A percentile compares a stretch with the other conserved stretches of the same genome.
phyloP scores from a whole-genome alignment of 2,888 invertebrate species.

The Nephrotoma appendiculata region DNA sequence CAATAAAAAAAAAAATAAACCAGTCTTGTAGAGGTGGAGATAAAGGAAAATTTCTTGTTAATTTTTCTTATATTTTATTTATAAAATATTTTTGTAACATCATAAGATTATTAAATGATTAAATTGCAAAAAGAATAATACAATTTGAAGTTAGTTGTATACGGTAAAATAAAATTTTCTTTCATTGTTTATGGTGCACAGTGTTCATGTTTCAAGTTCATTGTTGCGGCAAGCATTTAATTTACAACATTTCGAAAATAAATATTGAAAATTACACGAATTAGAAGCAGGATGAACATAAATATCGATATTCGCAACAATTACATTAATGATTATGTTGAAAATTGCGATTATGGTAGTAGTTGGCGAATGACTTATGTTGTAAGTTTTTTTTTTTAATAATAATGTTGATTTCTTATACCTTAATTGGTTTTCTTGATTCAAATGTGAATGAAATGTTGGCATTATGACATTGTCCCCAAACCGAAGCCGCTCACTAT shows the following conservation, averaged over 20 bases:
- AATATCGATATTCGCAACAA: too few relatives aligned
- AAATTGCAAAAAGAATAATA: background rate
- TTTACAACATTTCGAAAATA: background rate
- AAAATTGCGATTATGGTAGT: too few relatives aligned
- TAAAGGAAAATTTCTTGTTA: background rate
- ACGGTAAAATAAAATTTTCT: background rate
- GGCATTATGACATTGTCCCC: too few relatives aligned
- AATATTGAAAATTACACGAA: background rate
- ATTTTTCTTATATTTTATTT: background rate
- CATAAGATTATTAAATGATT: background rate
- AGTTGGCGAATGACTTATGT: too few relatives aligned
- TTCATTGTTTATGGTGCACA: background rate
- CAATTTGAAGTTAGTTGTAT: background rate
- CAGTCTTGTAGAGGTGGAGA: background rate
- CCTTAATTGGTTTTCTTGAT: too few relatives aligned
- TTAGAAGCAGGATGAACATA: too few relatives aligned
- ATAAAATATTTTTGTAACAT: background rate
- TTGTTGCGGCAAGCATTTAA: background rate
- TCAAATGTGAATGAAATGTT: too few relatives aligned
- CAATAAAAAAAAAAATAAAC: background rate
- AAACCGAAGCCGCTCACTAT: too few relatives aligned
- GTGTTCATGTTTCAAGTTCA: background rate
- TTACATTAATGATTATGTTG: too few relatives aligned
- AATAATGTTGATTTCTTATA: too few relatives aligned
- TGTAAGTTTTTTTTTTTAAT: too few relatives aligned